Percentiles rank a stretch among this genome's conserved stretches.
Conservation (phyloP, 1,140 invertebrate species). For the Theocolax elegans region DNA sequence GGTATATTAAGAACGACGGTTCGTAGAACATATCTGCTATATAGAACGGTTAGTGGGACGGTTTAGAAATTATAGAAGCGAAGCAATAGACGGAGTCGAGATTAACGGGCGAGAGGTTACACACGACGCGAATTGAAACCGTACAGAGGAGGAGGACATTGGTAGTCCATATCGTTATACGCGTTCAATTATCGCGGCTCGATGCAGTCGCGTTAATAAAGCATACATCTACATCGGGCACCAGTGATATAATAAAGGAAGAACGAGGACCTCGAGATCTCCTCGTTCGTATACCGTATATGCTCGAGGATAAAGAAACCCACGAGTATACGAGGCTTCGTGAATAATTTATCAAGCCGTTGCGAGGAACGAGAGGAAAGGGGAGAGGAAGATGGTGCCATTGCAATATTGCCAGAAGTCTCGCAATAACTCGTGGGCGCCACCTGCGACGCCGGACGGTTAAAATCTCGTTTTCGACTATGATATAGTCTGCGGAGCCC, state of each 20-base stretch:
- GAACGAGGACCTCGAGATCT: no score
- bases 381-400: background rate
- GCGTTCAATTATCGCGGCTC: slow-evolving; percentile 21
- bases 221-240: slow-evolving; percentile 22
- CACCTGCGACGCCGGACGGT: slow-evolving; percentile 23
- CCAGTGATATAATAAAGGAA: background rate
- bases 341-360: slow-evolving; percentile 34
- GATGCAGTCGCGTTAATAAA: slow-evolving; percentile 21
- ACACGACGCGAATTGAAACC: no score
- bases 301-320: slow-evolving; percentile 30
- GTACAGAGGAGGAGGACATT: no score
- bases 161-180: background rate
- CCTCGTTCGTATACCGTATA: no score
- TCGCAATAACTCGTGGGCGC: slow-evolving; percentile 31
- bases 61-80: no score
- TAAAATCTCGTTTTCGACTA: slow-evolving; percentile 36
- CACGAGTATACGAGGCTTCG: slow-evolving; percentile 18
- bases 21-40: no score
- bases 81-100: no score
- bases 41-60: no score
- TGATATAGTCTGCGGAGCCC: slow-evolving; percentile 5
- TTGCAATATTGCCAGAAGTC: slow-evolving; percentile 39
- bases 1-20: no score
- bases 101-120: no score
- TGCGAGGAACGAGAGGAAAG: background rate